Base-by-base conservation (phyloP, 2,888 invertebrate genomes). In the Morpho helenor region DNA sequence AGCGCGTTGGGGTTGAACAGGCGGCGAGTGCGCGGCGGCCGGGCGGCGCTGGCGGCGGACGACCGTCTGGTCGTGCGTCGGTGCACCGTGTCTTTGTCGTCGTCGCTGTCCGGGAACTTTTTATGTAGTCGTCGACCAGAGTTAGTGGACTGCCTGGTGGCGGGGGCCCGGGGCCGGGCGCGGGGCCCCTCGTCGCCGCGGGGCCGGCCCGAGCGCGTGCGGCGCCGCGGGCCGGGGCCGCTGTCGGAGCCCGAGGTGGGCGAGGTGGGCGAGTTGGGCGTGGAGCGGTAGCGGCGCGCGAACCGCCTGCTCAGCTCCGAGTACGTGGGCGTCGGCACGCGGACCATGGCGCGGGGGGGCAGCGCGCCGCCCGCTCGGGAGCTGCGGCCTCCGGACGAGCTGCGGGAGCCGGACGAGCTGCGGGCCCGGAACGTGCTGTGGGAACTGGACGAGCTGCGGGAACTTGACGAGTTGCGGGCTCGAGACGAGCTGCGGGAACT, bases 281-380 rank as follows among this genome's bases (percentile, higher is more conserved):
- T 63, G 31, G 62, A 60, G 16, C 57, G 57, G 45, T 61, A 63
- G 4, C 66, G 60, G 7, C 59, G 41, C 44, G 74, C 73, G 63
- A 74, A 75, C 45, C 64, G 64, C 0, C 70, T 66, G 56, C 72
- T 74, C 49, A 76, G 59, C 8, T 72, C 68, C 9, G 71, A 68
- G 68, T 76, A 75, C 6, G 71, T 69, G 8, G 69, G 71, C 10
- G 63, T 57, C 4, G 31, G 31, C 31, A 31, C 31, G 31, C 31
- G 31, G 31, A 31, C 31, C 31, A 31, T 31, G 31, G 31, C 31
- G 31, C 31, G 31, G 2, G 31, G 31, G 4, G 31, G 31, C 31
- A 31, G 31, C 2, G 31, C 3, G 31, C 31, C 5, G 31, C 31
- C 31, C 31, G 31, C 31, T 31, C 31, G 31, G 31, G 31, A 31